These are phyloP conservation scores for Phymorhynchus buccinoides DNA, from an alignment of 1,140 invertebrate species.

Conservation along the genomic window DNA sequence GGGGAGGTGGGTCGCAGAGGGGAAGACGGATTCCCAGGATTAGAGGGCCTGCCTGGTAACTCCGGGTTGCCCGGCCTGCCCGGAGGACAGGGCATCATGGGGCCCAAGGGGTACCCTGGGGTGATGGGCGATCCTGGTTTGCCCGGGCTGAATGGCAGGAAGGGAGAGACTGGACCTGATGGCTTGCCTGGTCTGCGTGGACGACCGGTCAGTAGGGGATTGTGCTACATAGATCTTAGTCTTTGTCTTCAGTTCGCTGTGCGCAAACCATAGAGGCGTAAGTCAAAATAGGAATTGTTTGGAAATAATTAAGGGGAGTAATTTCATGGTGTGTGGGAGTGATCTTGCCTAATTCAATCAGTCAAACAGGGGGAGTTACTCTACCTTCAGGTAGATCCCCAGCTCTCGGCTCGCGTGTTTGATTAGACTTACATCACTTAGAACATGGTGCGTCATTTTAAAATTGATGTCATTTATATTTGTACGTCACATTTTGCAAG, in stretches of 20 bases:
- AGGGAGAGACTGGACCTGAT: constrained; percentile 69
- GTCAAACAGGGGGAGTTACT: too few relatives aligned
- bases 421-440: too few relatives aligned
- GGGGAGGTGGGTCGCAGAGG: constrained; percentile 31
- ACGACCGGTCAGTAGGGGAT: constrained; percentile 23
- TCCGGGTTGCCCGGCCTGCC: constrained; percentile 45
- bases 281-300: too few relatives aligned
- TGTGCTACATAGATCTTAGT: background rate
- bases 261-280: too few relatives aligned
- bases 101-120: constrained; percentile 33
- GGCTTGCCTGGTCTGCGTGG: constrained; percentile 81
- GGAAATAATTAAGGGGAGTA: too few relatives aligned
- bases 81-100: constrained; percentile 25
- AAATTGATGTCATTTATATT: too few relatives aligned
- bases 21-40: constrained; percentile 33
- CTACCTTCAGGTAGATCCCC: too few relatives aligned
- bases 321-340: too few relatives aligned
- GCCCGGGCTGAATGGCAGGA: constrained; percentile 24
- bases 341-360: too few relatives aligned
- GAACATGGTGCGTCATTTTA: too few relatives aligned
- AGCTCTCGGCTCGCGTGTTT: too few relatives aligned
- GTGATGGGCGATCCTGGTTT: constrained; percentile 38
- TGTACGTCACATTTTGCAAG: too few relatives aligned
- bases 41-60: constrained; percentile 35
- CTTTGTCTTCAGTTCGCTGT: background rate